These are phyloP conservation scores for Dasysyrphus tricinctus DNA, from an alignment of 2,888 invertebrate genomes.

Conservation along the genomic window DNA sequence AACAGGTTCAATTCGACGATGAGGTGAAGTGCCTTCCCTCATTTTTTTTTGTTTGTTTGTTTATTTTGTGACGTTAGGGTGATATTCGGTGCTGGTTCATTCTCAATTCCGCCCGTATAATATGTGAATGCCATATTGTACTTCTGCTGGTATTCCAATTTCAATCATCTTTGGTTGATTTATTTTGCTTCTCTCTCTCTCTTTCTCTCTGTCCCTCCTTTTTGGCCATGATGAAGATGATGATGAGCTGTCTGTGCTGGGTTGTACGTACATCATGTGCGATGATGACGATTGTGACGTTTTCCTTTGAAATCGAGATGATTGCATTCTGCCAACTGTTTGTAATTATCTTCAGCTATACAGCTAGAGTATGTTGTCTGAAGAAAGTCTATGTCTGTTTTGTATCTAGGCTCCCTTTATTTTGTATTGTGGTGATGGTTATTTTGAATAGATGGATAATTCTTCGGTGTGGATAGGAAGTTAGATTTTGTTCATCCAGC, in stretches of 20 bases:
- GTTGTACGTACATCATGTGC: slow-evolving; percentile 50
- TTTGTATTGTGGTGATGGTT: background rate
- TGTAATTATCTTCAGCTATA: slow-evolving; percentile 70
- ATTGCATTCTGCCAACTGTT: slow-evolving; percentile 75
- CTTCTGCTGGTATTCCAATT: slow-evolving; percentile 63
- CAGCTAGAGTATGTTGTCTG: slow-evolving; percentile 23
- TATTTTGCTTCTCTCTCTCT: slow-evolving; percentile 46
- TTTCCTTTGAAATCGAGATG: slow-evolving; percentile 75
- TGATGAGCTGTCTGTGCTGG: slow-evolving; percentile 31
- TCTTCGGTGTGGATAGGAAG: slow-evolving; percentile 36
- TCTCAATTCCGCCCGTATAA: slow-evolving; percentile 34
- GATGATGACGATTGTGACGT: slow-evolving; percentile 75
- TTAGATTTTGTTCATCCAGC: slow-evolving; percentile 22
- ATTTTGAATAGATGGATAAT: slow-evolving; percentile 18
- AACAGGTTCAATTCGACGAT: slow-evolving; percentile 69
- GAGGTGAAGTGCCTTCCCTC: slow-evolving; percentile 54
- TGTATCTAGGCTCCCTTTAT: slow-evolving; percentile 45
- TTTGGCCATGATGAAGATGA: slow-evolving; percentile 56
- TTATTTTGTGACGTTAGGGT: slow-evolving; percentile 16
- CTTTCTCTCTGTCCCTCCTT: background rate
- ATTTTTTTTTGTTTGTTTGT: background rate
- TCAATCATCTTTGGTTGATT: slow-evolving; percentile 70
- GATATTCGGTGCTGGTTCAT: slow-evolving; percentile 13
- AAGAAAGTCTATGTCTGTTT: slow-evolving; percentile 38
- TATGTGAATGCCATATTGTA: slow-evolving; percentile 63